Evolutionary conservation across 2,113 vertebrate species (phyloP).

Genomic region (Colistium nudipinnis): DNA sequence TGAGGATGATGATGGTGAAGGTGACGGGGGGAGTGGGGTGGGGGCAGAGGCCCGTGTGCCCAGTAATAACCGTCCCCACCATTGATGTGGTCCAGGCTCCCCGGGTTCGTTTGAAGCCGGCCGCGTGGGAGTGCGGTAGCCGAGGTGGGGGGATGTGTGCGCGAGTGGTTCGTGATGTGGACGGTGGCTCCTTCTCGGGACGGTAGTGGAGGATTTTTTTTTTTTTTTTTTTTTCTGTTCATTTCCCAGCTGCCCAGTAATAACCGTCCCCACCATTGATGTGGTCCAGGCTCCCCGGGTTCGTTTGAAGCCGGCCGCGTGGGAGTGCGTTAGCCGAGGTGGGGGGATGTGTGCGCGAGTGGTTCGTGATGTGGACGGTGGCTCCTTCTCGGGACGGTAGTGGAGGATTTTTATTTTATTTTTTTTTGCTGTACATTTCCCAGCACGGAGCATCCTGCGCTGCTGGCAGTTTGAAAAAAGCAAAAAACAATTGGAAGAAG

Average conservation of each 20-base stretch:
- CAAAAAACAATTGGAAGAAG: not conserved
- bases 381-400: not conserved
- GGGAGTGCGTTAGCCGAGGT: slow-evolving; percentile 3
- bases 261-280: slow-evolving; percentile 36
- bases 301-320: slow-evolving; percentile 40
- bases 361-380: slow-evolving; percentile 13
- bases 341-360: slow-evolving; percentile 3
- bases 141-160: slow-evolving; percentile 3
- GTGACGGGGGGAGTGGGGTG: slow-evolving; percentile 18
- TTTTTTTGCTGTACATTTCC: not conserved
- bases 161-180: slow-evolving; percentile 20
- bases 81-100: slow-evolving; percentile 35
- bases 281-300: slow-evolving; percentile 16
- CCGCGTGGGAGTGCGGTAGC: slow-evolving; percentile 13
- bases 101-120: slow-evolving; percentile 35
- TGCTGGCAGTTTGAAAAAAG: not conserved
- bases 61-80: slow-evolving; percentile 34
- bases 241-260: slow-evolving; percentile 21
- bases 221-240: too few relatives aligned
- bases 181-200: slow-evolving; percentile 9
- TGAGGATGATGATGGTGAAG: not conserved
- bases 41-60: slow-evolving; percentile 12
- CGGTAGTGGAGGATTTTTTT: too few relatives aligned
- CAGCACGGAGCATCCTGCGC: not conserved
- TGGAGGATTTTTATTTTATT: not conserved